Evolutionary conservation across 2,797 vertebrate genomes (phyloP).

Genomic region (Euphonia xanthogaster): DNA sequence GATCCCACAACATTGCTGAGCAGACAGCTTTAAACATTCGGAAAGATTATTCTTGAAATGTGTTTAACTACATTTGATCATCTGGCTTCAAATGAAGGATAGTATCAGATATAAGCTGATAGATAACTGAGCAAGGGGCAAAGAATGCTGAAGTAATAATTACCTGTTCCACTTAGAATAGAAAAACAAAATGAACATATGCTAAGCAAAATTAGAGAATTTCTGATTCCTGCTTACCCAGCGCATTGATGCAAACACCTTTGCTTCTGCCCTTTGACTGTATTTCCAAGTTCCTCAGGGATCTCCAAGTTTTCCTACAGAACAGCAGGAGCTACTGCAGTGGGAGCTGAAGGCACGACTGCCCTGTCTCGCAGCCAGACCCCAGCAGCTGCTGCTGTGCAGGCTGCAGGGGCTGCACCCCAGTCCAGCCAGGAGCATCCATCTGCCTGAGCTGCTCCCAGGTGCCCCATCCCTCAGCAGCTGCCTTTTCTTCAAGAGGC

Average conservation of each 20-base stretch:
- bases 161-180: not conserved
- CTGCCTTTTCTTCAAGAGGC: not conserved
- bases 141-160: not conserved
- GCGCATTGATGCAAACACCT: not conserved
- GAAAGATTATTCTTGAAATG: not conserved
- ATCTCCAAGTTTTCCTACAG: not conserved
- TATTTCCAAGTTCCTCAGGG: not conserved
- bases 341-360: rapidly evolving
- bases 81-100: not conserved
- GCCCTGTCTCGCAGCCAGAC: rapidly evolving
- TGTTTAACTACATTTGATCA: not conserved
- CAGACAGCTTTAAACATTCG: not conserved
- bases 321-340: not conserved
- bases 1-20: not conserved
- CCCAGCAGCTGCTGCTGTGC: not conserved
- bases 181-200: not conserved
- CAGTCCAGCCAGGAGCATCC: rapidly evolving
- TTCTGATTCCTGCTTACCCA: not conserved
- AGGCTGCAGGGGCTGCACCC: not conserved
- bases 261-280: not conserved
- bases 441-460: rapidly evolving
- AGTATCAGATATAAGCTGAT: not conserved
- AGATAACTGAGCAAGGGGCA: not conserved
- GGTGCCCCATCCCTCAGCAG: not conserved
- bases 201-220: not conserved